phyloP scores from a whole-genome alignment of 2,888 invertebrate species.

The Hypercompe scribonia region DNA sequence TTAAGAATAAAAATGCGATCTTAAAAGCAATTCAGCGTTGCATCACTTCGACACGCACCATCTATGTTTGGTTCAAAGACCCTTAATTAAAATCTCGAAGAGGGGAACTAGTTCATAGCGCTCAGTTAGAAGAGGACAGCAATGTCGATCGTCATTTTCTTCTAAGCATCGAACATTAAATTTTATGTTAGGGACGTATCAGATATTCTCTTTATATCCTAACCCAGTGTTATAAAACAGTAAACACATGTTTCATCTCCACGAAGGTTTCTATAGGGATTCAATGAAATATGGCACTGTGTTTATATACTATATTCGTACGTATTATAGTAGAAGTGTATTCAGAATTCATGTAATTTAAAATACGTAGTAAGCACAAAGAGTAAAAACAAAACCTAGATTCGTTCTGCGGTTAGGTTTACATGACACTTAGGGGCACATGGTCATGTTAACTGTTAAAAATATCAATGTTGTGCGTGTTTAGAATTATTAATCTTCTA shows the following conservation, averaged over 20 bases:
- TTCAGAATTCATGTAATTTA: background rate
- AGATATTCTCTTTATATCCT: background rate
- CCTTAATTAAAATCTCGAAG: constrained; percentile 65
- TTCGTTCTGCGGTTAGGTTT: background rate
- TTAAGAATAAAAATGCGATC: constrained; percentile 32
- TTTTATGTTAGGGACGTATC: constrained; percentile 20
- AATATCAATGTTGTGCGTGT: background rate
- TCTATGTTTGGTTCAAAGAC: constrained; percentile 67
- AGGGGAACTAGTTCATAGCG: constrained; percentile 57
- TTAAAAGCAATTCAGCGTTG: constrained; percentile 43
- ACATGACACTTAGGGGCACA: too few relatives aligned
- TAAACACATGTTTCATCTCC: background rate
- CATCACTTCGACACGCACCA: constrained; percentile 60
- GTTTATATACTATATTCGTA: too few relatives aligned
- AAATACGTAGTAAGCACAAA: background rate
- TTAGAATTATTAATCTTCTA: background rate
- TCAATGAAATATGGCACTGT: background rate
- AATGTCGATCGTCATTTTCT: constrained; percentile 38
- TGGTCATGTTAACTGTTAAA: background rate
- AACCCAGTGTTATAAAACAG: background rate
- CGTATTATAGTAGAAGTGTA: background rate
- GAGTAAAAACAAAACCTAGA: background rate
- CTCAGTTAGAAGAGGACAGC: constrained; percentile 45
- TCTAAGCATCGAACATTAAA: constrained; percentile 20
- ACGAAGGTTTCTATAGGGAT: background rate